Conservation (phyloP, 2,888 invertebrate genomes). For the Caenorhabditis sp. region DNA sequence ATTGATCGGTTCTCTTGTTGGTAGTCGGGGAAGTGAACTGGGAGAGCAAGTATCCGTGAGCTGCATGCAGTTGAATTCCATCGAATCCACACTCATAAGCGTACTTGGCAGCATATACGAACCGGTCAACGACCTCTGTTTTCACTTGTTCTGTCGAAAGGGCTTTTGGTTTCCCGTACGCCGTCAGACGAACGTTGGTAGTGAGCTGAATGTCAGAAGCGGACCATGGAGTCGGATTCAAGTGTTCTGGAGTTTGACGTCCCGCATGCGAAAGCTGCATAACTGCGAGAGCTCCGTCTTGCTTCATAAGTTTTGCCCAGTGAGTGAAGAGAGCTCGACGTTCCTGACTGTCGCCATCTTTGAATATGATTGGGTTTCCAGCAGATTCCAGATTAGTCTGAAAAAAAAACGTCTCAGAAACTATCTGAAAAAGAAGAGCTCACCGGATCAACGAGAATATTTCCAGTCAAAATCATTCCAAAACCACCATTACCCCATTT, state of each 20-base stretch:
- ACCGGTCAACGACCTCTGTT: slow-evolving; percentile 66
- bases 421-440: too few species aligned
- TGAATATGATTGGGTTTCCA: slow-evolving; percentile 67
- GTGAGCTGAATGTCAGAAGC: slow-evolving; percentile 66
- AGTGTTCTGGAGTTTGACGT: slow-evolving; percentile 64
- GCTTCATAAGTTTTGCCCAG: slow-evolving; percentile 52
- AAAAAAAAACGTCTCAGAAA: too few species aligned
- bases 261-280: slow-evolving; percentile 68
- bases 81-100: slow-evolving; percentile 66
- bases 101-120: slow-evolving; percentile 58
- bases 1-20: slow-evolving; percentile 70
- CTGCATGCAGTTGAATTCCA: slow-evolving; percentile 71
- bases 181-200: slow-evolving; percentile 12
- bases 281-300: slow-evolving; percentile 62
- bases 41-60: slow-evolving; percentile 72
- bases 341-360: slow-evolving; percentile 57
- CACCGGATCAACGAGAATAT: slow-evolving; percentile 58
- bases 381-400: slow-evolving; percentile 66
- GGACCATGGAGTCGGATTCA: slow-evolving; percentile 64
- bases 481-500: slow-evolving; percentile 71
- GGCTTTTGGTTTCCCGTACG: slow-evolving; percentile 66
- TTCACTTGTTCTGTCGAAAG: slow-evolving; percentile 67
- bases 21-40: slow-evolving; percentile 73
- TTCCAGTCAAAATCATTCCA: slow-evolving; percentile 69
- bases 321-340: slow-evolving; percentile 40